phyloP scores from a whole-genome alignment of 2,113 vertebrate genomes.

The Tetrax tetrax region DNA sequence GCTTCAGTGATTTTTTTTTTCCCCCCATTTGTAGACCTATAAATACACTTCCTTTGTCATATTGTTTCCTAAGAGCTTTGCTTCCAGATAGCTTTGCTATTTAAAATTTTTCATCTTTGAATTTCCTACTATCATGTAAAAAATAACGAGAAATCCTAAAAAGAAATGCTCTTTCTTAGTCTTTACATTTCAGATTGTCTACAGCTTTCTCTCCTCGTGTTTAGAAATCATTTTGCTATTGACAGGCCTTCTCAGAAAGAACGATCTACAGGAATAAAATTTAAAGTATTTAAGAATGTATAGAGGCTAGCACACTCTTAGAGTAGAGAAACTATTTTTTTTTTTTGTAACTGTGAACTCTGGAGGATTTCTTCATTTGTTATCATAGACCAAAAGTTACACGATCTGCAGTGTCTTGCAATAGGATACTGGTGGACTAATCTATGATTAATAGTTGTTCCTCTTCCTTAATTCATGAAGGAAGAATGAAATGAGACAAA shows the following conservation, averaged over 20 bases:
- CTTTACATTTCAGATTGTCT: neutral
- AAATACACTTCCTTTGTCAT: constrained; percentile 52
- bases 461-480: neutral
- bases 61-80: constrained; percentile 29
- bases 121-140: neutral
- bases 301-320: too few relatives aligned
- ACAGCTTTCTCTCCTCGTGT: neutral
- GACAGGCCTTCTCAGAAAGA: neutral
- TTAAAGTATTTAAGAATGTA: neutral
- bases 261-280: neutral
- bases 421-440: neutral
- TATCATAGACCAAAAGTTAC: neutral
- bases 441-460: neutral
- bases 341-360: neutral
- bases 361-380: neutral
- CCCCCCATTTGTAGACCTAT: neutral
- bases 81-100: constrained; percentile 15
- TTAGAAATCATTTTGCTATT: neutral
- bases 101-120: neutral
- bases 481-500: neutral
- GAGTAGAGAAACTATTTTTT: neutral
- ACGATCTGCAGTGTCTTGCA: neutral
- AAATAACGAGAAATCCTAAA: neutral
- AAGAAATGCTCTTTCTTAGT: neutral
- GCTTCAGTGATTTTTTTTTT: neutral